phyloP scores from a whole-genome alignment of 2,797 vertebrate genomes.

The Typhlichthys eigenmanni region DNA sequence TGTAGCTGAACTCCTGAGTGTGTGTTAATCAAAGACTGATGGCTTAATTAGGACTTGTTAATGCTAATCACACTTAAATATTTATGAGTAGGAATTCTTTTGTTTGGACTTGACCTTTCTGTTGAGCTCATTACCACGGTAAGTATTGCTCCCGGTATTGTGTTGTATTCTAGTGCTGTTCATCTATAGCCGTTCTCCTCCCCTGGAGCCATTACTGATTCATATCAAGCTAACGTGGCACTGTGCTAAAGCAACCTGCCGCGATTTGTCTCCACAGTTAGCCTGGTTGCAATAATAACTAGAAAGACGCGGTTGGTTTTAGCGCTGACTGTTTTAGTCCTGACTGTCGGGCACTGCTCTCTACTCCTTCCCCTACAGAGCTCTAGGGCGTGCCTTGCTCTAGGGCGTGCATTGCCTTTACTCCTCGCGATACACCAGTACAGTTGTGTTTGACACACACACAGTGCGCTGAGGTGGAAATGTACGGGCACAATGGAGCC shows the following conservation, averaged over 20 bases:
- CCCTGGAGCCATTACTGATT: slow-evolving; percentile 71
- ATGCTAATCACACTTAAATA: slow-evolving; percentile 81
- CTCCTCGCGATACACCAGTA: no score
- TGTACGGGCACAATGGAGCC: no score
- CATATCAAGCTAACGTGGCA: slow-evolving; percentile 53
- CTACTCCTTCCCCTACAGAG: no score
- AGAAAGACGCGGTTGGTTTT: no score
- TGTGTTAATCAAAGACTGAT: slow-evolving; percentile 68
- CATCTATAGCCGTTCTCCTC: slow-evolving; percentile 29
- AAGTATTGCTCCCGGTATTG: slow-evolving; percentile 65
- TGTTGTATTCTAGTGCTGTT: slow-evolving; percentile 32
- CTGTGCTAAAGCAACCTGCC: slow-evolving; percentile 44
- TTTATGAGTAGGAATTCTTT: slow-evolving; percentile 78
- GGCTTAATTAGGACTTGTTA: slow-evolving; percentile 73
- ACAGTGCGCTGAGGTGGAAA: slow-evolving; percentile 22
- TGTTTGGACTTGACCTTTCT: slow-evolving; percentile 81
- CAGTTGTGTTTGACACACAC: no score
- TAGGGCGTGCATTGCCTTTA: no score
- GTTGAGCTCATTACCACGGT: slow-evolving; percentile 73
- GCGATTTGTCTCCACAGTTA: no score
- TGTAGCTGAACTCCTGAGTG: slow-evolving; percentile 49
- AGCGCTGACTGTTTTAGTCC: no score
- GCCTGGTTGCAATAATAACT: no score
- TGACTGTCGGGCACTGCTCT: no score
- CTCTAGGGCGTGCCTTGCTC: no score